Percentiles rank a stretch among this genome's conserved stretches.
phyloP scores from a whole-genome alignment of 2,888 invertebrate species.

The Tridacna gigas region DNA sequence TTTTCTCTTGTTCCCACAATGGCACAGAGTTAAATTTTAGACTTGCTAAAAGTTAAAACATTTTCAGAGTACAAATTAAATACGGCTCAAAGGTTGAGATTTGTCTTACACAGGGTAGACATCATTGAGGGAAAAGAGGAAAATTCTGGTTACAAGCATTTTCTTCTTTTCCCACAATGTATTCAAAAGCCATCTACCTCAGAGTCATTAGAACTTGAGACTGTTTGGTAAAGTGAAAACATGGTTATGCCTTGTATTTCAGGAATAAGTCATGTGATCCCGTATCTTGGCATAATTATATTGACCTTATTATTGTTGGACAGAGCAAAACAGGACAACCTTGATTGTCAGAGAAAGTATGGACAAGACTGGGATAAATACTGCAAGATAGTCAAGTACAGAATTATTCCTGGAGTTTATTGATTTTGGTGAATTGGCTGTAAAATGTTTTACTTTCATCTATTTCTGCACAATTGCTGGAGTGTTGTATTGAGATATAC shows the following conservation, averaged over 20 bases:
- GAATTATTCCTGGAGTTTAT: slow-evolving; percentile 64
- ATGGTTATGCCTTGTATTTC: slow-evolving; percentile 16
- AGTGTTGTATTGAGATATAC: background rate
- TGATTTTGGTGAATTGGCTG: background rate
- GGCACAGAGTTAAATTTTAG: too few species aligned
- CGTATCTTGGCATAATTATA: slow-evolving; percentile 58
- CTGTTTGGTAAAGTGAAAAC: too few species aligned
- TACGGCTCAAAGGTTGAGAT: too few species aligned
- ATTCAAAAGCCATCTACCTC: too few species aligned
- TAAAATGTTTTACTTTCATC: background rate
- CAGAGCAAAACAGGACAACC: slow-evolving; percentile 56
- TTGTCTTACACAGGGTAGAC: background rate
- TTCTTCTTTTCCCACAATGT: background rate
- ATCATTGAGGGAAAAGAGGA: background rate
- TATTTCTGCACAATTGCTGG: background rate
- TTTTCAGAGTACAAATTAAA: too few species aligned
- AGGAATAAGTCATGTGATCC: slow-evolving; percentile 62
- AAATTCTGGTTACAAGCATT: background rate
- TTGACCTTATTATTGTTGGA: slow-evolving; percentile 61
- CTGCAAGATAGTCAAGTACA: slow-evolving; percentile 65
- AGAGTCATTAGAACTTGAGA: too few species aligned
- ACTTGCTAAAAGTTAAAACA: too few species aligned
- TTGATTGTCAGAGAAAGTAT: slow-evolving; percentile 61
- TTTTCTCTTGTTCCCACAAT: too few species aligned
- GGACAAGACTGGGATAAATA: slow-evolving; percentile 65